Conservation (phyloP, 2,888 invertebrate species). For the Dusona sp. region DNA sequence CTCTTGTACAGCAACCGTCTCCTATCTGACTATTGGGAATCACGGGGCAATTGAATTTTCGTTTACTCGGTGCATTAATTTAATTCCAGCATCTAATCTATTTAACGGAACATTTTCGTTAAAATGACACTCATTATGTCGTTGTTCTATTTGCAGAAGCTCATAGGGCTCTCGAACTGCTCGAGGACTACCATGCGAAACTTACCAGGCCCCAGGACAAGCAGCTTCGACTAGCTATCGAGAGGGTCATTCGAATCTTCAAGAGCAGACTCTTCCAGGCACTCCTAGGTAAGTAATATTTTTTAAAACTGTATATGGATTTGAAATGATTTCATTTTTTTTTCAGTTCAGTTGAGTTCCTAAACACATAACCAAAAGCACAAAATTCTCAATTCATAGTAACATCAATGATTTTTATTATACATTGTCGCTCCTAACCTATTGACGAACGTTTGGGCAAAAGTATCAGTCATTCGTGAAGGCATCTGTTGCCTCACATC, state of each 20-base stretch:
- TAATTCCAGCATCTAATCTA: slow-evolving; percentile 11
- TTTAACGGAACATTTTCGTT: neutral
- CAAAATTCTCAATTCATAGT: neutral
- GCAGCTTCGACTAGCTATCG: slow-evolving; percentile 97
- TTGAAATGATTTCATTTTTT: slow-evolving; percentile 16
- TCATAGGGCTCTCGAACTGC: slow-evolving; percentile 98
- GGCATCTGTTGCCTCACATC: neutral
- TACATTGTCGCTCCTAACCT: neutral
- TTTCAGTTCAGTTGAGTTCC: neutral
- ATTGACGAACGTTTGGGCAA: neutral
- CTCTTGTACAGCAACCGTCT: neutral
- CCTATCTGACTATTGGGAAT: slow-evolving; percentile 2
- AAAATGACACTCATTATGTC: neutral
- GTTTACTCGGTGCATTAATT: slow-evolving; percentile 19
- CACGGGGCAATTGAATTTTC: slow-evolving; percentile 35
- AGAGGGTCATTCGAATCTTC: slow-evolving; percentile 99
- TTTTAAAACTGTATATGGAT: neutral
- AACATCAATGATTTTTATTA: neutral
- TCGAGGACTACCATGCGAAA: slow-evolving; percentile 99
- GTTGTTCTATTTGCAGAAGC: slow-evolving; percentile 90
- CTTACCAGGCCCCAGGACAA: slow-evolving; percentile 97
- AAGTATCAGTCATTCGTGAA: neutral
- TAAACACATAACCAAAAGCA: too few relatives aligned
- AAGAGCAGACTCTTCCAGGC: slow-evolving; percentile 99
- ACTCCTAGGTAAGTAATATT: slow-evolving; percentile 92